Conservation (phyloP, 2,888 invertebrate species). For the Xanthorhoe spadicearia region DNA sequence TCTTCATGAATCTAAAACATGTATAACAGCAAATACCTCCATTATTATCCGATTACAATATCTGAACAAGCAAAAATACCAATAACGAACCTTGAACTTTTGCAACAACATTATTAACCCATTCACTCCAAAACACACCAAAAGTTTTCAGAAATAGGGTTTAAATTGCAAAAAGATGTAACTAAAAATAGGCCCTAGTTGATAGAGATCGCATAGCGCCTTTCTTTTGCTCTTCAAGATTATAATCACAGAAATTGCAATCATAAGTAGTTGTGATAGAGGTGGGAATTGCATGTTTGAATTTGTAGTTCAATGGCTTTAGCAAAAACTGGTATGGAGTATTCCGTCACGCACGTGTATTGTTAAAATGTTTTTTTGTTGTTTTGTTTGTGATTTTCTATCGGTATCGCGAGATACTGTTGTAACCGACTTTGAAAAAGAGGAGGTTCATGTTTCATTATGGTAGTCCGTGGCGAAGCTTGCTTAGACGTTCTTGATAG, state of each 20-base stretch:
- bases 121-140: constrained; percentile 35
- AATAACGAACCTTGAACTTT: constrained; percentile 64
- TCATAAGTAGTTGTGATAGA: constrained; percentile 10
- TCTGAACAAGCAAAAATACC: constrained; percentile 47
- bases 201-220: constrained; percentile 24
- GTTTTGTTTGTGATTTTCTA: constrained; percentile 40
- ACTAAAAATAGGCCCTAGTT: constrained; percentile 11
- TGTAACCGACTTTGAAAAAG: neutral
- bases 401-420: constrained; percentile 27
- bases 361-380: constrained; percentile 41
- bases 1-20: too few species aligned
- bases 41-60: constrained; percentile 11
- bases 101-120: constrained; percentile 45
- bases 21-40: neutral
- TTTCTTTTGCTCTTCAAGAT: constrained; percentile 24
- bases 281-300: constrained; percentile 19
- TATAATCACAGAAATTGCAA: constrained; percentile 6
- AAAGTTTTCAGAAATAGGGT: constrained; percentile 10
- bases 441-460: too few species aligned
- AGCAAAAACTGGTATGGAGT: constrained; percentile 57
- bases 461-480: too few species aligned
- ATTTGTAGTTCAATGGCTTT: constrained; percentile 54
- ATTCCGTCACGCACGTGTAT: constrained; percentile 52
- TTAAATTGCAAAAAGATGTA: neutral
- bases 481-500: too few species aligned